Base-by-base conservation (phyloP, 1,140 invertebrate genomes). In the Mamestra configurata region DNA sequence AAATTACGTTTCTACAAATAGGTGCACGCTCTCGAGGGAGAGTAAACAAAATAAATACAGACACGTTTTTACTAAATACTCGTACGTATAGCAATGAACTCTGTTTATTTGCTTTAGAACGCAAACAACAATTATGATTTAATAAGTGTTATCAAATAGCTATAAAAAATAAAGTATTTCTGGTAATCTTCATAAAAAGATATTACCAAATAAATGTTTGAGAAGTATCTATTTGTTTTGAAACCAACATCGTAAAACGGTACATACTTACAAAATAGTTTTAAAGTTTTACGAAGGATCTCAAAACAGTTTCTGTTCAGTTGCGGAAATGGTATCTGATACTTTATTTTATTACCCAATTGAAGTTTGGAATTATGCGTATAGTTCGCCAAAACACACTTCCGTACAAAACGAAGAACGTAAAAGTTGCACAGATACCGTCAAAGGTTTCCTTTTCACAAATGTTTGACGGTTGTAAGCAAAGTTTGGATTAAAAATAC, bases 1-100 rank as follows among this genome's bases (percentile, higher is more conserved):
- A 27, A 11, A 49, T n/a, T 46, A 70, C 20, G 20, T 27, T 1
- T 49, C 66, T 70, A 70, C 6, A 70, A 70, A 70, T 70, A 70
- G 27, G 20, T 20, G n/a, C 5, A 1, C 59, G 35, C 22, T 70
- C 20, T 7, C 40, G 43, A 49, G 20, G 22, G 10, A 70, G 18
- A 18, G 43, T 70, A 27, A 70, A 70, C 22, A 27, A 15, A 46
- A 70, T 55, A 7, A 22, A 55, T 24, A 49, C 43, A n/a, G 43
- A 49, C 13, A 49, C 4, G 43, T 49, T 49, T 49, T 49, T 49
- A n/a, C 1, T 11, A 49, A n/a, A 11, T n/a, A 49, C 43, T 4
- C 13, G 4, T 13, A n/a, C 13, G 4, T 13, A 13, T n/a, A 46
- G 43, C 11, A 46, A 49, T 49, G n/a, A 15, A 49, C 3, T 49